Evolutionary conservation across 1,140 invertebrate genomes (phyloP).

Genomic region (Battus philenor): DNA sequence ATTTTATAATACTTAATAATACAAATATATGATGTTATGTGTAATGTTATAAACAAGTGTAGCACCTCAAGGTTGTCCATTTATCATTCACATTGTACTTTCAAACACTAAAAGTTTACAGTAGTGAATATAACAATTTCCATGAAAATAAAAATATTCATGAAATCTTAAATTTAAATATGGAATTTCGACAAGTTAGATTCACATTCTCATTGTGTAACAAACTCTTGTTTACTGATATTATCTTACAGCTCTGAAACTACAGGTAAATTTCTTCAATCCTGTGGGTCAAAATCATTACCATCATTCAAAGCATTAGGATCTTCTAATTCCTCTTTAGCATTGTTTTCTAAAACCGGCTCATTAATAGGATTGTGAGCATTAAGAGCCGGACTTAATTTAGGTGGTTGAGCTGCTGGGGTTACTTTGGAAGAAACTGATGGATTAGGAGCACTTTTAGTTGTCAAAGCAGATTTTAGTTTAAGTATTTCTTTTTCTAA

Average conservation of each 20-base stretch:
- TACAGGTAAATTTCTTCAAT: constrained; percentile 4
- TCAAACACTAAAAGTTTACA: no score
- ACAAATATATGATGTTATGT: no score
- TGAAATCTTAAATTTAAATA: no score
- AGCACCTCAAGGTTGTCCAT: constrained; percentile 5
- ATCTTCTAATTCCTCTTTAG: constrained; percentile 65
- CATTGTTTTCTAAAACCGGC: constrained; percentile 61
- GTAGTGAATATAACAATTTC: no score
- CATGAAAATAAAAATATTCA: no score
- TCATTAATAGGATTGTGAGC: constrained; percentile 52
- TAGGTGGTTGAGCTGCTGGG: constrained; percentile 56
- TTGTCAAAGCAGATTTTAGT: constrained; percentile 50
- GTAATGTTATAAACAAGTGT: not conserved
- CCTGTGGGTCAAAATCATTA: constrained; percentile 53
- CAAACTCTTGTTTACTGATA: no score
- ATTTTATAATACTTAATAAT: no score
- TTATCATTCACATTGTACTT: constrained; percentile 15
- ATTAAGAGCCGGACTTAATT: constrained; percentile 55
- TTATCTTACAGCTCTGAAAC: not conserved
- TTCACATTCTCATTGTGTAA: no score
- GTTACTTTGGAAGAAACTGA: constrained; percentile 49
- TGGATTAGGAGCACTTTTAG: constrained; percentile 50
- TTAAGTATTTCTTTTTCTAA: constrained; percentile 55
- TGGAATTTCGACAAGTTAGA: no score
- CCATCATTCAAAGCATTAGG: constrained; percentile 56